Conservation (phyloP, 2,113 vertebrate genomes). For the Bothrops jararaca region DNA sequence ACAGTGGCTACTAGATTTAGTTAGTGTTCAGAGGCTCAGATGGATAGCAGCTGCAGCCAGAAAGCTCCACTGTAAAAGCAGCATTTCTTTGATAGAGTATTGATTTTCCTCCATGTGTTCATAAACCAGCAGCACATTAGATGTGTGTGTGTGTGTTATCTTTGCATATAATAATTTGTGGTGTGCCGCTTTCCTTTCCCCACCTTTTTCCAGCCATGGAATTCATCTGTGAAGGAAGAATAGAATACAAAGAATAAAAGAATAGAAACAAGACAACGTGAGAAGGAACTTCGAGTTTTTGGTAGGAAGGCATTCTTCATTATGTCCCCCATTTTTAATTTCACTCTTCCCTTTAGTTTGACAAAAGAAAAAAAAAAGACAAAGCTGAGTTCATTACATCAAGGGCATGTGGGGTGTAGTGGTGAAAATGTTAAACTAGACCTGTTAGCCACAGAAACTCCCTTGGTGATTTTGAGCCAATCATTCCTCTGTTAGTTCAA, state of each 20-base stretch:
- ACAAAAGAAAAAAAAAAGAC: background rate
- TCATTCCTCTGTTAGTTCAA: background rate
- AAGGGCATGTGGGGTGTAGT: background rate
- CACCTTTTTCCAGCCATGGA: background rate
- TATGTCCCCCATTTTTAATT: background rate
- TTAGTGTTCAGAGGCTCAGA: constrained; percentile 28
- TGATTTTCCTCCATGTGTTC: constrained; percentile 29
- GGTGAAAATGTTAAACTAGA: background rate
- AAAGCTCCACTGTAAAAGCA: constrained; percentile 24
- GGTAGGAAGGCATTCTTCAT: no score
- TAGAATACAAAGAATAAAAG: background rate
- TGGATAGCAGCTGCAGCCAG: constrained; percentile 27
- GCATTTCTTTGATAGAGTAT: constrained; percentile 32
- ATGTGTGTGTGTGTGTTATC: background rate
- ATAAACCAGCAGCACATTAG: constrained; percentile 19
- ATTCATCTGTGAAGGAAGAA: background rate
- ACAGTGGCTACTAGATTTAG: constrained; percentile 21
- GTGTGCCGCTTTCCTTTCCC: background rate
- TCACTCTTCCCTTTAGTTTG: no score
- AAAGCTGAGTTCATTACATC: background rate
- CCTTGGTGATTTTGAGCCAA: background rate
- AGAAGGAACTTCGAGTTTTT: background rate
- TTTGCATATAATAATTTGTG: constrained; percentile 7
- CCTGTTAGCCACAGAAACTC: background rate
- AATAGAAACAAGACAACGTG: background rate